These are phyloP conservation scores for Drosophila setifemur DNA, from an alignment of 1,140 invertebrate genomes.

Conservation along the genomic window DNA sequence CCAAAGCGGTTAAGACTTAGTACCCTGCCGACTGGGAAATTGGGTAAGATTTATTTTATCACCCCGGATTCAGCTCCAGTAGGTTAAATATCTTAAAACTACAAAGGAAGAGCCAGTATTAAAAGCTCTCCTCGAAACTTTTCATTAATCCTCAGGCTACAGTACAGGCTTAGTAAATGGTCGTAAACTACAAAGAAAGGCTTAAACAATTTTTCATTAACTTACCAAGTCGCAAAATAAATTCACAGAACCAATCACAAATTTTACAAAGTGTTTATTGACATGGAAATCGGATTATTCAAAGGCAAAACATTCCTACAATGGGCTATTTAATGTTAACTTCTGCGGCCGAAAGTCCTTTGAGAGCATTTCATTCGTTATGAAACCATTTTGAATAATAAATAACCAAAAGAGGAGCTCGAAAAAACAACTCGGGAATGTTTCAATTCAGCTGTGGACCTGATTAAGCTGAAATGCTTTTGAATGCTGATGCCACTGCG, in stretches of 20 bases:
- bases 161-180: background rate
- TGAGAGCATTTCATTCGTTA: background rate
- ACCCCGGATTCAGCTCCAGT: background rate
- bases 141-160: background rate
- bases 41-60: constrained; percentile 16
- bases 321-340: constrained; percentile 17
- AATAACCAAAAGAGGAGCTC: background rate
- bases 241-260: background rate
- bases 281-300: constrained; percentile 5
- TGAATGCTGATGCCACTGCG: background rate
- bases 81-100: background rate
- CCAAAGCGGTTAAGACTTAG: constrained; percentile 20
- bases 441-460: constrained; percentile 1
- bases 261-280: constrained; percentile 20
- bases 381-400: constrained; percentile 18
- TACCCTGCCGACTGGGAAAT: constrained; percentile 16
- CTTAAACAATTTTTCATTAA: constrained; percentile 1
- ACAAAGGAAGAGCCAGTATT: background rate
- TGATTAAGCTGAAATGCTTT: constrained; percentile 20
- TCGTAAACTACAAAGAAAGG: no score
- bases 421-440: background rate
- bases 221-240: background rate
- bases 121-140: background rate
- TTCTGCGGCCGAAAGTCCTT: background rate
- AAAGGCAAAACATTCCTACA: constrained; percentile 1